phyloP scores from a whole-genome alignment of 2,797 vertebrate species.

The Otus scops region DNA sequence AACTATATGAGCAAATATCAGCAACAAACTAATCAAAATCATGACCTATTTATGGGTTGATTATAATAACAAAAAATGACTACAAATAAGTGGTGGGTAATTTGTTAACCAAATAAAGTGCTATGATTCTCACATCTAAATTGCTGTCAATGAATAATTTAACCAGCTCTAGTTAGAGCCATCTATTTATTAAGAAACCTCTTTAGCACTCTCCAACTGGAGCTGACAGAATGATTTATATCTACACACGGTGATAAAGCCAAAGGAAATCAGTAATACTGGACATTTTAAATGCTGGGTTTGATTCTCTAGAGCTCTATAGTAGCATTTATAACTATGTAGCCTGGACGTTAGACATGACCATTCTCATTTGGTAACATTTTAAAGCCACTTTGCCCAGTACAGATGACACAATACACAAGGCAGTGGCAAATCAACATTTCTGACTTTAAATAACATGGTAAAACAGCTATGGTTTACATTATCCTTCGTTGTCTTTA shows the following conservation, averaged over 20 bases:
- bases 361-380: not conserved
- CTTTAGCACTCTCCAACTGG: not conserved
- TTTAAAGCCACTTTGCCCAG: not conserved
- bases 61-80: conserved; percentile 8
- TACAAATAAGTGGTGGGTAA: conserved; percentile 2
- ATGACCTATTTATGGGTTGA: not conserved
- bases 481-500: not conserved
- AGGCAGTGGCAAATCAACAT: not conserved
- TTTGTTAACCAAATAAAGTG: conserved; percentile 25
- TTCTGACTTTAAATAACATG: not conserved
- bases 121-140: not conserved
- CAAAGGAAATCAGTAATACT: conserved; percentile 14
- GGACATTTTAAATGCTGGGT: not conserved
- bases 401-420: not conserved
- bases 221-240: conserved; percentile 4
- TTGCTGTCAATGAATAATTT: conserved; percentile 34
- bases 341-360: not conserved
- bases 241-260: not conserved
- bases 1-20: not conserved
- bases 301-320: not conserved
- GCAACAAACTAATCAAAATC: conserved; percentile 31
- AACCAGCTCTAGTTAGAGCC: not conserved
- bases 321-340: not conserved
- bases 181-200: conserved; percentile 4
- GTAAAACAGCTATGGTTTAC: not conserved